phyloP scores from a whole-genome alignment of 2,888 invertebrate genomes.

The Pyrgus malvae region DNA sequence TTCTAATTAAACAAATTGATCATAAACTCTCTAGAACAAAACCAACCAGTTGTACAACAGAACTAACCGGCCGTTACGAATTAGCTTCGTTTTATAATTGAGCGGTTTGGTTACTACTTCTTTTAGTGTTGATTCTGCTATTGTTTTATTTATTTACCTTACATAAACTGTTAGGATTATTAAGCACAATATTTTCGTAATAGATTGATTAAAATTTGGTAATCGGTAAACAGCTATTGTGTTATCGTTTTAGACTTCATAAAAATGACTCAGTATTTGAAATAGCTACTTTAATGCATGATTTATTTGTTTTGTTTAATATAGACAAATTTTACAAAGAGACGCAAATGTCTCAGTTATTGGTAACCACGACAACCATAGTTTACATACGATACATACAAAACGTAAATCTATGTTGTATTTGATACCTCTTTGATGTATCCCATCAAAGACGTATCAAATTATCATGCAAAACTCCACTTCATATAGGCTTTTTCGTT shows the following conservation, averaged over 20 bases:
- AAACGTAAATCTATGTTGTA: no score
- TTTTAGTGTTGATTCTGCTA: background rate
- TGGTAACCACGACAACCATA: no score
- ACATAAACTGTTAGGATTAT: slow-evolving; percentile 4
- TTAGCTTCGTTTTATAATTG: slow-evolving; percentile 9
- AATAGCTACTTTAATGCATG: no score
- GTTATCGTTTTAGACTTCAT: background rate
- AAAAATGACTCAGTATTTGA: no score
- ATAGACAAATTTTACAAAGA: no score
- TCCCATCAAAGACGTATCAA: no score
- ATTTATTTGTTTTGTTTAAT: no score
- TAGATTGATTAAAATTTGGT: background rate
- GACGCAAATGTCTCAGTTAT: no score
- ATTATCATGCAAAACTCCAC: no score
- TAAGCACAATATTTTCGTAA: slow-evolving; percentile 5
- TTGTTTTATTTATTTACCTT: slow-evolving; percentile 3
- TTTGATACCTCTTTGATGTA: no score
- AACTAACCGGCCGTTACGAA: slow-evolving; percentile 3
- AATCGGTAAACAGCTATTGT: background rate
- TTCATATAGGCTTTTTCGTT: no score
- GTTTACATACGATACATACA: no score
- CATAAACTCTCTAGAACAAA: background rate
- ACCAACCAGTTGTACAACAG: slow-evolving; percentile 1
- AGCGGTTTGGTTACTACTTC: slow-evolving; percentile 9
- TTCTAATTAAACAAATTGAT: background rate